Base-by-base conservation (phyloP, 1,140 invertebrate genomes). In the Pseudobourletiella spinata region DNA sequence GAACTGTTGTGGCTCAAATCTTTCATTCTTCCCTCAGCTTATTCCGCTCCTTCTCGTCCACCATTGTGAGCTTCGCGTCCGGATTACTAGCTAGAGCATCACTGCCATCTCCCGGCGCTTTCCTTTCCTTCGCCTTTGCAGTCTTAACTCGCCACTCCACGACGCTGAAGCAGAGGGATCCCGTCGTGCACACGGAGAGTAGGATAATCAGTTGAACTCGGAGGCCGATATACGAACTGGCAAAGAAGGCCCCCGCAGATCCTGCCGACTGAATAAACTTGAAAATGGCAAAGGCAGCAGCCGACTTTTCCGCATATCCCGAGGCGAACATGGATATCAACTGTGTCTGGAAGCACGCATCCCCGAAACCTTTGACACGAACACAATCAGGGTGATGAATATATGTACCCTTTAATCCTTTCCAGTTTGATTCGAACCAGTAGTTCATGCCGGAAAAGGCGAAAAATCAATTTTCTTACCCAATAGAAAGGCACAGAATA, bases 181-280 rank as follows among this genome's bases (percentile, higher is more conserved):
- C 50, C 3, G 29, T 11, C 14, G 4, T 18, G 29, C 50, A 52
- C 6, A 52, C 6, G 29, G 29, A 35, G 3, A 63, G 18, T 16
- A 69, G 52, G 50, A 59, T 65, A 16, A 63, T 14, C 28, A 61
- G 57, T 59, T 69, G 68, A 14, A 48, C 29, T 14, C 64, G 54
- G 22, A 66, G 46, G 46, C 68, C 68, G 24, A 64, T 20, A 29
- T 64, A 64, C 0, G 59, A 60, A 30, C 59, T 64, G 20, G 26
- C 30, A 42, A 61, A 64, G 52, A 69, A 69, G 14, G 64, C 62
- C 6, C 44, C 59, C 4, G 68, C 68, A 14, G 68, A 66, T 14
- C 65, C 68, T 25, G 60, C 59, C 3, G 62, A 65, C 44, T 69
- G 68, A 24, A 65, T 69, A 35, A 69, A 69, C 54, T 64, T 66